A percentile compares a stretch with the other conserved stretches of the same genome.
Conservation (phyloP, 2,113 vertebrate genomes). For the Microcebus murinus region DNA sequence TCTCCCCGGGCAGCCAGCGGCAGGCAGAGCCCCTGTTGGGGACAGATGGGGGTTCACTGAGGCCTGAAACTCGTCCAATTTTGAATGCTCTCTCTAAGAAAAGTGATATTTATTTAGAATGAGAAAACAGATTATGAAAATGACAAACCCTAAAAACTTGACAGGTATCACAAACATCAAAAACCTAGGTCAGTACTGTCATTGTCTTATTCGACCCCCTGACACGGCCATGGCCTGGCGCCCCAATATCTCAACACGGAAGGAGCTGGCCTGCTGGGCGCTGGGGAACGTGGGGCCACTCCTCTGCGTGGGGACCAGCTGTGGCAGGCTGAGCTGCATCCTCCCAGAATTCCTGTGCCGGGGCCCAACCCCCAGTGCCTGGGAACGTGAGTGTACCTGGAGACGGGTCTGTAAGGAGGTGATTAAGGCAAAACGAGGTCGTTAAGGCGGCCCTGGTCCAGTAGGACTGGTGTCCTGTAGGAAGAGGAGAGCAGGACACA, state of each 20-base stretch:
- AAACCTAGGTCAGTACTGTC: fast-evolving
- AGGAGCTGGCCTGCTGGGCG: too few relatives aligned
- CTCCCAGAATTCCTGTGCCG: background rate
- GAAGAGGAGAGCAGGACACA: background rate
- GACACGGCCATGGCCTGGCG: background rate
- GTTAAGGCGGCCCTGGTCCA: fast-evolving
- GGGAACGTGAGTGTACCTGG: background rate
- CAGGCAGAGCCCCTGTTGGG: background rate
- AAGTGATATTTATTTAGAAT: background rate
- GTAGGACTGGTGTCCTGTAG: background rate
- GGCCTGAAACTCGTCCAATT: background rate
- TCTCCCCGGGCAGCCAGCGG: background rate
- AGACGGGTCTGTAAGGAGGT: background rate
- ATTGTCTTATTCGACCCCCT: background rate
- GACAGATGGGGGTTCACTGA: background rate
- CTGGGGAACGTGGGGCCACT: too few relatives aligned
- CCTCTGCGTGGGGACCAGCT: background rate
- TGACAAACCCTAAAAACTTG: background rate
- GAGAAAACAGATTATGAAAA: background rate
- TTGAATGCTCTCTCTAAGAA: background rate
- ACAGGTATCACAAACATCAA: background rate
- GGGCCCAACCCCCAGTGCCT: background rate
- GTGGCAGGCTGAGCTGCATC: background rate
- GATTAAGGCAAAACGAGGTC: background rate
- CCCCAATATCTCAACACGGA: background rate